These are phyloP conservation scores for Sander vitreus DNA, from an alignment of 2,113 vertebrate genomes.

Conservation along the genomic window DNA sequence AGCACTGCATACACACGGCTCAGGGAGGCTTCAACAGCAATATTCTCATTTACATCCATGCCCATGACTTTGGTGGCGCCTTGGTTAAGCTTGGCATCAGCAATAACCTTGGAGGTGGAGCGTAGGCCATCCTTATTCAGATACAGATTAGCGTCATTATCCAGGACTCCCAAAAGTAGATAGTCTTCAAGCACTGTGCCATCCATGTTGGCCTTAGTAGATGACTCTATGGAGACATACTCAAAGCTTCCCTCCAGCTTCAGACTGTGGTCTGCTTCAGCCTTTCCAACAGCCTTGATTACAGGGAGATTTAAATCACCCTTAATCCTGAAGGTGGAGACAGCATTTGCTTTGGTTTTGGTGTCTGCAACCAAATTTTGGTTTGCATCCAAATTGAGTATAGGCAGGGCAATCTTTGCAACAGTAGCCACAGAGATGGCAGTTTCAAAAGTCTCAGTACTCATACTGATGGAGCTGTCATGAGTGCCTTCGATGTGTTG, in stretches of 20 bases:
- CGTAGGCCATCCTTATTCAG: conserved; percentile 86
- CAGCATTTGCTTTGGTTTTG: conserved; percentile 85
- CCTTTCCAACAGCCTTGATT: conserved; percentile 82
- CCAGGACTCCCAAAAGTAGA: conserved; percentile 84
- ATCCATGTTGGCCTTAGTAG: conserved; percentile 81
- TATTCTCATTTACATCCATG: conserved; percentile 85
- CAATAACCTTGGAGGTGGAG: conserved; percentile 83
- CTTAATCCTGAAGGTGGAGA: conserved; percentile 83
- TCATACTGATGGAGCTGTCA: conserved; percentile 87
- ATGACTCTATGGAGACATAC: conserved; percentile 87
- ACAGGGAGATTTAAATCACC: conserved; percentile 83
- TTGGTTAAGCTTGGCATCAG: conserved; percentile 78
- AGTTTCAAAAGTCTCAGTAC: conserved; percentile 84
- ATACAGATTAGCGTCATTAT: conserved; percentile 85
- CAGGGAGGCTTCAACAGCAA: conserved; percentile 87
- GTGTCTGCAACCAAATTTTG: conserved; percentile 89
- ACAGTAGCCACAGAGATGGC: conserved; percentile 79
- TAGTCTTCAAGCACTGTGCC: conserved; percentile 80
- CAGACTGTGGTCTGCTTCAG: conserved; percentile 83
- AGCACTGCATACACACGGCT: conserved; percentile 84
- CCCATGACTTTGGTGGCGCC: conserved; percentile 78
- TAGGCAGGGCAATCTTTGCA: conserved; percentile 79
- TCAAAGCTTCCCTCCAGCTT: conserved; percentile 85
- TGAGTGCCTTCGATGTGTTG: conserved; percentile 87
- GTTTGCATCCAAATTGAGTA: conserved; percentile 85